Evolutionary conservation across 2,888 invertebrate genomes (phyloP), one percentile per base, ranked within the genome.

Genomic region (Timema podura): DNA sequence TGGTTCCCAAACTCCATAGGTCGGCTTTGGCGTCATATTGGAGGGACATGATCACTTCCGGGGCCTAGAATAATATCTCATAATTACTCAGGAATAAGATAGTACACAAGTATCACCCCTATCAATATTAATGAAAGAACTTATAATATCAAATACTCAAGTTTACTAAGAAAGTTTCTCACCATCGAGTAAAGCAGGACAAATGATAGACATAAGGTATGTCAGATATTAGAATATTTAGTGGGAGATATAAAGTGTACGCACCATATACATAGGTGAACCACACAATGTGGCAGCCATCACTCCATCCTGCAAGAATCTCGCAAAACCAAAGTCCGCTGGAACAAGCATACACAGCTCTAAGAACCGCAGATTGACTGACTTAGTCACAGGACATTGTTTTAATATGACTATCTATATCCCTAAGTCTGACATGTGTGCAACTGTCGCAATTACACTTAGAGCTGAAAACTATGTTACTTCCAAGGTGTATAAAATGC

Each of bases 261-360:
- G 85, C 83, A 95, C 96, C 98, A 99, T 99, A 81, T 99, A 99
- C 99, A 99, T 99, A 13, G 99, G 99, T 65, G 98, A 99, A 65
- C 99, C 99, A 83, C 99, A 99, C 59, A 99, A 85, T 48, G 99
- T 99, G 73, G 97, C 98, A 69, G 99, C 99, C 99, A 99, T 99
- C 69, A 96, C 97, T 74, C 99, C 99, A 81, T 98, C 98, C 83
- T 95, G 93, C 65, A 99, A 86, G 83, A 99, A 98, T 80, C 99
- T 87, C 68, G 99, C 99, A 84, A 99, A 99, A 67, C 99, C 99
- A 85, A 99, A 99, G 85, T 99, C 99, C 79, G 98, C 98, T 93
- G 82, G 70, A 84, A 81, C 78, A 68, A 67, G 73, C 65, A 73
- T 48, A 46, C 30, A 30, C 30, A 30, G 30, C 3, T 30, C 30